A percentile compares a stretch with the other conserved stretches of the same genome.
Evolutionary conservation across 2,113 vertebrate genomes (phyloP).

Genomic region (Pelobates fuscus): DNA sequence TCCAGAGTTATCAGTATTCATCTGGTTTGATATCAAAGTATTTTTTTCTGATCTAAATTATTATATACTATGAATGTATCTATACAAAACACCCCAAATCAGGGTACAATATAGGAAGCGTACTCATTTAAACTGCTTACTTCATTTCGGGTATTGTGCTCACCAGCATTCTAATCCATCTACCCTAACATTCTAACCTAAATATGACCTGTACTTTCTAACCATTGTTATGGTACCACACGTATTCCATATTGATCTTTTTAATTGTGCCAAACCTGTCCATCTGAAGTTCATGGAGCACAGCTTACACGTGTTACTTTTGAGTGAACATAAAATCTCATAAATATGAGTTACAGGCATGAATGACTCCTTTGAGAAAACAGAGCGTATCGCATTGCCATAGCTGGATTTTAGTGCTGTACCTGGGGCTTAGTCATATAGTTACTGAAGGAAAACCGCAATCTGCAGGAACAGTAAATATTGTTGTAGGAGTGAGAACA

Average conservation of each 20-base stretch:
- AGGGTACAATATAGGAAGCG: no score
- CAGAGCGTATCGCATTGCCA: slow-evolving; percentile 39
- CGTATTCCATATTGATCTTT: slow-evolving; percentile 12
- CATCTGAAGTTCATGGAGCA: slow-evolving; percentile 13
- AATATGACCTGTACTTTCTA: no score
- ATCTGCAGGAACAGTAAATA: slow-evolving; percentile 49
- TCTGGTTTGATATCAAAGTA: no score
- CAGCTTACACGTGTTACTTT: slow-evolving; percentile 10
- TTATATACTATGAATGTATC: no score
- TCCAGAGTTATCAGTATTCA: no score
- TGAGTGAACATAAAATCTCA: slow-evolving; percentile 41
- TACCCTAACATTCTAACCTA: no score
- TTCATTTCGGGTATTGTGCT: no score
- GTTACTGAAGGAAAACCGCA: slow-evolving; percentile 47
- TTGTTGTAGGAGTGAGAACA: slow-evolving; percentile 46
- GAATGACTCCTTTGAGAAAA: slow-evolving; percentile 47
- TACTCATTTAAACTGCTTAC: no score
- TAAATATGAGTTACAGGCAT: slow-evolving; percentile 45
- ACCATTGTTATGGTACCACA: no score
- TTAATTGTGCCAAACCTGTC: slow-evolving; percentile 19
- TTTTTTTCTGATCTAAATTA: no score
- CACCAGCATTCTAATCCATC: no score
- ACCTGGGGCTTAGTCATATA: slow-evolving; percentile 39
- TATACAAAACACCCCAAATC: no score
- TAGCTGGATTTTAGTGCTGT: slow-evolving; percentile 40